Evolutionary conservation across 2,888 invertebrate genomes (phyloP), one percentile per base, ranked within the genome.

Genomic region (Pachliopta kotzebuea): DNA sequence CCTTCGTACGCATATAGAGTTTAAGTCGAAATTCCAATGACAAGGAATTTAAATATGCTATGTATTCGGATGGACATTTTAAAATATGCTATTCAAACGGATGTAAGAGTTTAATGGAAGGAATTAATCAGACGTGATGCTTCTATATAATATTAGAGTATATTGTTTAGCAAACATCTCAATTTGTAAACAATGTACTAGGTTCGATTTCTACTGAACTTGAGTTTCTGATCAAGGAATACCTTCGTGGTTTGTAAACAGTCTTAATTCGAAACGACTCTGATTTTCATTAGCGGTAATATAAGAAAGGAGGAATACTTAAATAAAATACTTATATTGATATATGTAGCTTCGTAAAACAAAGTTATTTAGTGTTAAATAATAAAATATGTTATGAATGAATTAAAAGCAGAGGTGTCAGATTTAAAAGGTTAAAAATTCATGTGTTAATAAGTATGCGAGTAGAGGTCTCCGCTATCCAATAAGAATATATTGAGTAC

Each of bases 31-130:
- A 37, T 50, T 64, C 20, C 55, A 26, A 21, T 50, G 54, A 49
- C 14, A 18, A 18, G 17, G 1, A 8, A 20, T 23, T 50, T 37
- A 20, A 60, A 50, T 60, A 52, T 56, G 55, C 55, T 50, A 45
- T 37, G 55, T 50, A 50, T 60, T 64, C 45, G 53, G 58, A 17
- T 54, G 54, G 63, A 59, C 59, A 54, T 60, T 64, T 63, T 60
- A 64, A 64, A 64, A 60, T 55, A 56, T 54, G 20, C 54, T 63
- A 63, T 63, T 58, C 58, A 63, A 54, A 63, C 37, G 29, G 49
- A 59, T 59, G 54, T 54, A 55, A 63, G 58, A 55, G 58, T 59
- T 55, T 63, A 59, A 63, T 63, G 63, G 49, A 59, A 49, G 55
- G 55, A 59, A 54, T 63, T 57, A 57, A 62, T 62, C 62, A 56